A percentile compares a stretch with the other conserved stretches of the same genome.
phyloP scores from a whole-genome alignment of 2,797 vertebrate genomes.

The Myotis vivesi region DNA sequence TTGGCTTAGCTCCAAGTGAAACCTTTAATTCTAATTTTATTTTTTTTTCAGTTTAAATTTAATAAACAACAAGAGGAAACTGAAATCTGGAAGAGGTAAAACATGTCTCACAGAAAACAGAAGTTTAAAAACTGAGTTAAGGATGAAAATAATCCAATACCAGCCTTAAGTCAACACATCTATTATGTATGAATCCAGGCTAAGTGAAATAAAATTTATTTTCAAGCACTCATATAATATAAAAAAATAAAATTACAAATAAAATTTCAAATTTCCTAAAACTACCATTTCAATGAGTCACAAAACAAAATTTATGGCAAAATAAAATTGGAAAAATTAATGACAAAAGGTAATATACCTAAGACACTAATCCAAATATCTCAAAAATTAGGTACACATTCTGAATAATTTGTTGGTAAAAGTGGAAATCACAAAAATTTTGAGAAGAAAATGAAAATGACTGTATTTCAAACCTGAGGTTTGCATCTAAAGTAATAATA shows the following conservation, averaged over 20 bases:
- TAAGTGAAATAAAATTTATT: background rate
- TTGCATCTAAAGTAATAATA: background rate
- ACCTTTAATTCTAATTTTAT: background rate
- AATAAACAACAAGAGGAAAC: background rate
- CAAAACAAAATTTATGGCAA: background rate
- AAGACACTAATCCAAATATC: background rate
- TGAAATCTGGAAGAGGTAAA: background rate
- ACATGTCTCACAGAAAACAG: background rate
- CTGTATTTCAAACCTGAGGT: background rate
- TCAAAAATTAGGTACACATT: background rate
- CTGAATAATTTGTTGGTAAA: background rate
- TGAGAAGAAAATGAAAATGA: background rate
- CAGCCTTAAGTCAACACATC: background rate
- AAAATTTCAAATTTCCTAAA: background rate
- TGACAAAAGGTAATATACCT: background rate
- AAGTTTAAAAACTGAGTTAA: too few species aligned
- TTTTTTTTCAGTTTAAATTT: background rate
- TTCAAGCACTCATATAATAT: background rate
- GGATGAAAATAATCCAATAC: background rate
- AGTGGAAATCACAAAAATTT: background rate
- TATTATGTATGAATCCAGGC: background rate
- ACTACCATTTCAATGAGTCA: background rate
- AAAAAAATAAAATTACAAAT: background rate
- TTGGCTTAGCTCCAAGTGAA: background rate
- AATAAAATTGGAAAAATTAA: background rate